Base-by-base conservation (phyloP, 2,888 invertebrate species). In the Unio delphinus region DNA sequence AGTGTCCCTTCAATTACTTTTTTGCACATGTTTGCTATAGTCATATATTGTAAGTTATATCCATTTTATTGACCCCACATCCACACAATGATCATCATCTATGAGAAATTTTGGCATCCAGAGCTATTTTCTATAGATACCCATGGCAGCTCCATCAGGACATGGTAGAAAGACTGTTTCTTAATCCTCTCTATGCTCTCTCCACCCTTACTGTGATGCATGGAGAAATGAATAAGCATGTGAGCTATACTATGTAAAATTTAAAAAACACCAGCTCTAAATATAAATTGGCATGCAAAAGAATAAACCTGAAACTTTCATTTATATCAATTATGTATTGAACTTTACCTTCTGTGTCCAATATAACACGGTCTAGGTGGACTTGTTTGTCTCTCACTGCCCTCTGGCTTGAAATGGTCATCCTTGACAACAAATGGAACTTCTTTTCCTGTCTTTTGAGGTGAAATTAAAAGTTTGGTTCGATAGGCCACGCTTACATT, bases 401-500 rank as follows among this genome's bases (percentile, higher is more conserved):
- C 89, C 89, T 96, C 95, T 55, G 92, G 91, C 84, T 94, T 93
- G 90, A 96, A 97, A 90, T 97, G 96, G 90, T 97, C 96, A 87
- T 96, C 96, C 88, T 97, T 96, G 30, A 97, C 75, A 65, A 88
- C 92, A 94, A 96, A 95, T 57, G 96, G 77, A 34, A 87, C 73
- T 79, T 94, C 93, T 81, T 92, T 93, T 65, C 92, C 92, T 60
- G 92, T 92, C 70, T 94, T 93, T 65, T 95, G 90, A 67, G 96
- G 96, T 26, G 96, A 94, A 80, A 97, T 94, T 4, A 96, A 94
- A 94, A 98, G 94, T 90, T 96, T 95, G 1, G 96, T 97, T 79
- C 97, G 93, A 89, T 96, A 97, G 11, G 94, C 93, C 17, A 97
- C 94, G 34, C 94, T 94, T 86, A 97, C 92, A 70, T 93, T 92